Evolutionary conservation across 1,140 invertebrate genomes (phyloP), one percentile per base, ranked within the genome.

Genomic region (Cephus cinctus): DNA sequence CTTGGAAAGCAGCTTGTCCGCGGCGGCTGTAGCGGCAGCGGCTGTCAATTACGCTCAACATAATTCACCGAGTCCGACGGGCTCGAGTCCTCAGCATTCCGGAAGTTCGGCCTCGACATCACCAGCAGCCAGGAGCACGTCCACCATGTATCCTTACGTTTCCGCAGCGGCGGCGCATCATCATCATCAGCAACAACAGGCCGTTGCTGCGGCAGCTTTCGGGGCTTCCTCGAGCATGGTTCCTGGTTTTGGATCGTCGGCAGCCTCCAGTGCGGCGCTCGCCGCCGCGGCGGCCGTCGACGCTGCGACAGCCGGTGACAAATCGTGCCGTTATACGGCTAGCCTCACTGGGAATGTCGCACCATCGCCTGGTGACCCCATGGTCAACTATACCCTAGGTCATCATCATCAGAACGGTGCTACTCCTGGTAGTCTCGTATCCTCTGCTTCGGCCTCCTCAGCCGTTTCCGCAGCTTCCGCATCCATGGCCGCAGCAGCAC

Each of bases 301-400:
- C 15, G 75, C 71, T 2, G 68, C 76, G 15, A 75, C 77, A 32
- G 76, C 79, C 49, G 74, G 74, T 47, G 88, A 90, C 74, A 89
- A 90, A 73, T 87, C 86, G 34, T 90, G 87, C 75, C 81, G 88
- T 25, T 91, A 90, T 71, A 85, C 83, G 5, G 83, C 83, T 20
- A 81, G 81, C 39, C 66, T 82, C 9, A 81, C 84, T 25, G 83
- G 81, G 35, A 83, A 82, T 50, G 83, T 85, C 11, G 78, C 82
- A 6, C 79, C 82, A 2, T 61, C 64, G 9, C 57, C 59, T 15
- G 81, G 80, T 22, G 87, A 89, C 59, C 85, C 86, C 15, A 88
- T 89, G 85, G 87, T 88, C 68, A 90, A 89, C 77, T 90, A 90
- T 62, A 84, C 84, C 2, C 70, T 88, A 48, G 83, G 85, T 3